These are phyloP conservation scores for Trissonchulus latispiculum DNA, from an alignment of 2,888 invertebrate genomes.

Conservation along the genomic window DNA sequence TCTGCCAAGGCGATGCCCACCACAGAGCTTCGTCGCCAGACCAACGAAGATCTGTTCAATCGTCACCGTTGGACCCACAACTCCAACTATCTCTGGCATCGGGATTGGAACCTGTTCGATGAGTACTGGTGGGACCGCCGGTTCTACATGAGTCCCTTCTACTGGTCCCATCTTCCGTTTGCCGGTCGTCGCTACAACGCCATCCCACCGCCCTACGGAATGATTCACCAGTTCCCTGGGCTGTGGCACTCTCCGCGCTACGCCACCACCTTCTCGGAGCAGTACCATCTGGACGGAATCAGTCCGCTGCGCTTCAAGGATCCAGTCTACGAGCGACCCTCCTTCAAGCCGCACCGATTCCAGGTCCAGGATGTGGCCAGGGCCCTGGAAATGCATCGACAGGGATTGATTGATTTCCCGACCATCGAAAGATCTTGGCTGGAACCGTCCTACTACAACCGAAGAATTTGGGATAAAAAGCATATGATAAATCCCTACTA, in stretches of 20 bases:
- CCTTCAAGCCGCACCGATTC: background rate
- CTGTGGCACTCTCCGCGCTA: background rate
- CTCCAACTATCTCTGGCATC: constrained; percentile 2
- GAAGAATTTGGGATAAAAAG: background rate
- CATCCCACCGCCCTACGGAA: background rate
- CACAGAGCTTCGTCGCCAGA: background rate
- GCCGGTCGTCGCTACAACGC: constrained; percentile 16
- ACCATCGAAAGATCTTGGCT: constrained; percentile 16
- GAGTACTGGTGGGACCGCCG: constrained; percentile 21
- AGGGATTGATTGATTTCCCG: constrained; percentile 11
- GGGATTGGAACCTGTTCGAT: constrained; percentile 3
- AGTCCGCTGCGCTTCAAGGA: constrained; percentile 6
- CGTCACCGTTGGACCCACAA: background rate
- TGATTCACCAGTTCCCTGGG: constrained; percentile 11
- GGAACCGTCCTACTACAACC: constrained; percentile 13
- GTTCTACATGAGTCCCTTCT: constrained; percentile 10
- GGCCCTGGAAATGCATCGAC: constrained; percentile 7
- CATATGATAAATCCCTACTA: background rate
- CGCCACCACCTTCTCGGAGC: background rate
- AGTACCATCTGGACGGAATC: background rate
- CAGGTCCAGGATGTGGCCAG: background rate
- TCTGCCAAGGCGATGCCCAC: background rate
- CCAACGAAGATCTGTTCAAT: background rate
- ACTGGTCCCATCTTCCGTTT: constrained; percentile 8
- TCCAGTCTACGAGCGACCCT: constrained; percentile 6